Evolutionary conservation across 2,797 vertebrate species (phyloP).

Genomic region (Lepilemur septentrionalis): DNA sequence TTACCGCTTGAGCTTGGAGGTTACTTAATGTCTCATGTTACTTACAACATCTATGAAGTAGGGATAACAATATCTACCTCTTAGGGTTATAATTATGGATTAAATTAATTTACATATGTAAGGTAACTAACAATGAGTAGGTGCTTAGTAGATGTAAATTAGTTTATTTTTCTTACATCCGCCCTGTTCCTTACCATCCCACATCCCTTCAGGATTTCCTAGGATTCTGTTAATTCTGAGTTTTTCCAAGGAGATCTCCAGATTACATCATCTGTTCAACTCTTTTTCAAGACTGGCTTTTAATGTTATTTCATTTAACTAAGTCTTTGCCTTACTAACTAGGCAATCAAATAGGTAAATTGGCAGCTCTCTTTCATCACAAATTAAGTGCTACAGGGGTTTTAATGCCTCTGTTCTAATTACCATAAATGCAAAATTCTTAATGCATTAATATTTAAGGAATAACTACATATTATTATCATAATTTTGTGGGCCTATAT

Average conservation of each 20-base stretch:
- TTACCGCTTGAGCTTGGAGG: background rate
- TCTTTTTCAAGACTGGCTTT: conserved; percentile 44
- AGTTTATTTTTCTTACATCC: conserved; percentile 14
- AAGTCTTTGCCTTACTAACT: conserved; percentile 21
- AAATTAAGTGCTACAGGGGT: background rate
- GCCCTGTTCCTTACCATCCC: background rate
- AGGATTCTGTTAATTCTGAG: background rate
- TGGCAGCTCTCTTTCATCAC: conserved; percentile 16
- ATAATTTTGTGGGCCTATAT: conserved; percentile 9
- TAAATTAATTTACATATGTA: conserved; percentile 2
- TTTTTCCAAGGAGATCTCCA: conserved; percentile 18
- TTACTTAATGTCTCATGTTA: conserved; percentile 4
- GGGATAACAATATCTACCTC: background rate
- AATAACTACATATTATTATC: background rate
- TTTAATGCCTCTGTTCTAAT: background rate
- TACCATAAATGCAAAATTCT: background rate
- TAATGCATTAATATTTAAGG: conserved; percentile 1
- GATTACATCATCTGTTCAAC: background rate
- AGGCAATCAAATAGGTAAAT: conserved; percentile 2
- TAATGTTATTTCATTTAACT: conserved; percentile 1
- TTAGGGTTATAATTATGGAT: background rate
- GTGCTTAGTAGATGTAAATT: conserved; percentile 5
- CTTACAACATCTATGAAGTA: background rate
- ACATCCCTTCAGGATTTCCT: background rate
- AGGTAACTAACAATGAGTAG: background rate